phyloP scores from a whole-genome alignment of 2,797 vertebrate species.

The Lophotriccus pileatus region DNA sequence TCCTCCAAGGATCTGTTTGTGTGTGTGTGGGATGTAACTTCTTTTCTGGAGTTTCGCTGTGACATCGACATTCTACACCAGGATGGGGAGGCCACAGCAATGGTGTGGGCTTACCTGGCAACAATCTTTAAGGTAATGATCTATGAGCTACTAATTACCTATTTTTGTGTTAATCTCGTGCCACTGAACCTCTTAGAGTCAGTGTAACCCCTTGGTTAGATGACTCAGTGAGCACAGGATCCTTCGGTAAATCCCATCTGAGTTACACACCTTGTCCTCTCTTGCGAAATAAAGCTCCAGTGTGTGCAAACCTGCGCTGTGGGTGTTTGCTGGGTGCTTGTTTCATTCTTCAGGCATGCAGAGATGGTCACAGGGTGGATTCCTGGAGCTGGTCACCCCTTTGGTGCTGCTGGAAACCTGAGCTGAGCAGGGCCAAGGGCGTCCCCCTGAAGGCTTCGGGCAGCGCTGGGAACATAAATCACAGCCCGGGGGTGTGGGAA shows the following conservation, averaged over 20 bases:
- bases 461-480: not conserved
- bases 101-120: not conserved
- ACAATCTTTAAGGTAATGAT: too few relatives aligned
- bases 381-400: not conserved
- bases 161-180: not conserved
- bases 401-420: not conserved
- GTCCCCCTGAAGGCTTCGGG: not conserved
- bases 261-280: not conserved
- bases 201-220: fast-evolving
- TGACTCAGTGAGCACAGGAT: too few relatives aligned
- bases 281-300: fast-evolving
- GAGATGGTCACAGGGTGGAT: not conserved
- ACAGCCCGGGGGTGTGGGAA: not conserved
- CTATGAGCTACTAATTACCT: not conserved
- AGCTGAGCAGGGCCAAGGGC: not conserved
- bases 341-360: not conserved
- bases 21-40: not conserved
- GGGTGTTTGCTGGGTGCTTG: not conserved
- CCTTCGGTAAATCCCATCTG: not conserved
- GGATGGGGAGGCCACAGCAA: not conserved
- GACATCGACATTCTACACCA: not conserved
- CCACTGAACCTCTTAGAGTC: fast-evolving
- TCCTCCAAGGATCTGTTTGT: not conserved
- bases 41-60: not conserved
- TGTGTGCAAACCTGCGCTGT: not conserved